Evolutionary conservation across 2,888 invertebrate species (phyloP).

Genomic region (Chrysolina oricalcia): DNA sequence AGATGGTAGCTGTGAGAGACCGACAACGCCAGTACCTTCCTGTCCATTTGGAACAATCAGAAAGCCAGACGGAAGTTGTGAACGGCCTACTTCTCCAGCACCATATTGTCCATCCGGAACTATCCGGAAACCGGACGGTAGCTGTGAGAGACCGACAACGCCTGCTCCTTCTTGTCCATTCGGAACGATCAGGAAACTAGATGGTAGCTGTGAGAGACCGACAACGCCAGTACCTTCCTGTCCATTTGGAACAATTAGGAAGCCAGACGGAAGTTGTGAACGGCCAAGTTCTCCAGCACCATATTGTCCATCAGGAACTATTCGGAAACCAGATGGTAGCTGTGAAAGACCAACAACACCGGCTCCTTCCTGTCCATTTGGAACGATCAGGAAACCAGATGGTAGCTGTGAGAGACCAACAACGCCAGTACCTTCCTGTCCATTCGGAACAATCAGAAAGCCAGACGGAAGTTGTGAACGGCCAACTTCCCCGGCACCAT

Average conservation of each 20-base stretch:
- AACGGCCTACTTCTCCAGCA: constrained; percentile 27
- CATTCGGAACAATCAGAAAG: constrained; percentile 36
- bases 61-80: constrained; percentile 42
- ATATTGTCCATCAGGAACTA: constrained; percentile 36
- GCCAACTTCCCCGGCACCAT: constrained; percentile 33
- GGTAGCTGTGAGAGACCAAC: constrained; percentile 41
- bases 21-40: constrained; percentile 26
- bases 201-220: constrained; percentile 38
- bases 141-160: constrained; percentile 40
- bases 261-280: constrained; percentile 41
- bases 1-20: constrained; percentile 39
- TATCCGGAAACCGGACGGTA: constrained; percentile 38
- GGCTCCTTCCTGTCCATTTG: constrained; percentile 42
- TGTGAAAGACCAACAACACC: constrained; percentile 33
- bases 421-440: constrained; percentile 41
- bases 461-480: constrained; percentile 40
- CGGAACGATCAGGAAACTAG: constrained; percentile 32
- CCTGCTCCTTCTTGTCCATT: constrained; percentile 41
- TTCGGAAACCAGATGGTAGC: constrained; percentile 34
- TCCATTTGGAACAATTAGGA: constrained; percentile 40
- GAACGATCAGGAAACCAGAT: constrained; percentile 33
- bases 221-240: constrained; percentile 42
- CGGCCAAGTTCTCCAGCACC: constrained; percentile 37
- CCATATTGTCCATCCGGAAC: constrained; percentile 52
- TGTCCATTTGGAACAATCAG: constrained; percentile 52